A percentile compares a stretch with the other conserved stretches of the same genome.
These are phyloP conservation scores for Caenorhabditis afra DNA, from an alignment of 2,888 invertebrate species.

Conservation along the genomic window DNA sequence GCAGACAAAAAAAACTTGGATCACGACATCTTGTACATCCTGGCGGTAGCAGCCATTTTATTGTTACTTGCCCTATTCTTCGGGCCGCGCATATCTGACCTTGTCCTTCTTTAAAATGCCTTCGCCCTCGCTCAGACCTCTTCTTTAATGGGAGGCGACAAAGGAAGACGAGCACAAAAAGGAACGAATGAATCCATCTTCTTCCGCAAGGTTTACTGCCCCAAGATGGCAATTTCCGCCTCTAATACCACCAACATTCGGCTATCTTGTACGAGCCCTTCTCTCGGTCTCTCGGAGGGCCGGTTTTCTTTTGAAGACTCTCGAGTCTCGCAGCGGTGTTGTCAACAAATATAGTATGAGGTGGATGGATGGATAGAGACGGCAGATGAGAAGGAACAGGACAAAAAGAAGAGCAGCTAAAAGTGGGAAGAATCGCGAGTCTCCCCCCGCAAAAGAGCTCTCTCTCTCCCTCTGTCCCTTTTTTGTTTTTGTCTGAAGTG, in stretches of 20 bases:
- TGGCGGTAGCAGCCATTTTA: conserved; percentile 48
- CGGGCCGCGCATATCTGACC: conserved; percentile 56
- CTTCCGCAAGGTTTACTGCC: conserved; percentile 31
- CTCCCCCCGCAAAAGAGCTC: conserved; percentile 19
- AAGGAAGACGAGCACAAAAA: conserved; percentile 6
- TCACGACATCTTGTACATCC: conserved; percentile 39
- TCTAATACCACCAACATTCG: background rate
- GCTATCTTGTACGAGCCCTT: conserved; percentile 18
- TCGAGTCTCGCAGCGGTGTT: conserved; percentile 53
- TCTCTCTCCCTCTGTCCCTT: too few relatives aligned
- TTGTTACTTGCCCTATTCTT: conserved; percentile 59
- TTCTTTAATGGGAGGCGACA: conserved; percentile 39
- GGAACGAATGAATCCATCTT: conserved; percentile 1
- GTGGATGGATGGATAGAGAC: conserved; percentile 44
- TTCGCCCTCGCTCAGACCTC: conserved; percentile 19
- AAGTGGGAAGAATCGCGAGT: conserved; percentile 34
- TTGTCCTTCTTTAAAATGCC: conserved; percentile 60
- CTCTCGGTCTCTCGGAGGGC: conserved; percentile 5
- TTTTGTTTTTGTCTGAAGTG: conserved; percentile 50
- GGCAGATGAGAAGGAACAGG: conserved; percentile 48
- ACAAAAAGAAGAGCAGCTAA: conserved; percentile 31
- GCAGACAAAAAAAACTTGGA: conserved; percentile 16
- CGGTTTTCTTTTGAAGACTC: conserved; percentile 54
- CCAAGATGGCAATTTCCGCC: conserved; percentile 32
- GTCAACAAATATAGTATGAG: conserved; percentile 57